These are phyloP conservation scores for Drosophila teissieri DNA, from an alignment of 1,140 invertebrate species.

Conservation along the genomic window DNA sequence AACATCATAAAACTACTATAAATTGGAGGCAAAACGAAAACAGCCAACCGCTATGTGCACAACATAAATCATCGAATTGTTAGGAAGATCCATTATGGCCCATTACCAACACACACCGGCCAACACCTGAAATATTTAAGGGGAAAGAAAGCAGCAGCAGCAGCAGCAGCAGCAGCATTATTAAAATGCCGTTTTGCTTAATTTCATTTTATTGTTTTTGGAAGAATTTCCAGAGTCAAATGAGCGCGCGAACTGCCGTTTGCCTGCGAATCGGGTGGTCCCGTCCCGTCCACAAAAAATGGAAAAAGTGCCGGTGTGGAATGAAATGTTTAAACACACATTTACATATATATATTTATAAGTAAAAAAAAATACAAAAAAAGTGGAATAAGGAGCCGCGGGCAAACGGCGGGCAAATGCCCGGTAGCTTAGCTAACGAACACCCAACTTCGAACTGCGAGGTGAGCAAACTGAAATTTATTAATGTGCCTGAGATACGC, in stretches of 20 bases:
- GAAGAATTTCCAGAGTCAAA: conserved; percentile 68
- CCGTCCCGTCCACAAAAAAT: conserved; percentile 32
- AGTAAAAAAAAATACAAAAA: conserved; percentile 1
- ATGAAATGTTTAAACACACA: conserved; percentile 8
- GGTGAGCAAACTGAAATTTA: conserved; percentile 78
- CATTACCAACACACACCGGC: conserved; percentile 73
- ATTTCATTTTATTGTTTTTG: conserved; percentile 83
- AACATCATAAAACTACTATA: conserved; percentile 75
- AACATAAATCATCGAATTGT: conserved; percentile 84
- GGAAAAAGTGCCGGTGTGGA: conserved; percentile 14
- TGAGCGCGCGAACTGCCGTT: conserved; percentile 48
- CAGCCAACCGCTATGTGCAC: conserved; percentile 74
- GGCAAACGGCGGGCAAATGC: conserved; percentile 42
- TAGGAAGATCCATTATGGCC: conserved; percentile 83
- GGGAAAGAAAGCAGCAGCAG: conserved; percentile 19
- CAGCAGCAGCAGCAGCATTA: conserved; percentile 59
- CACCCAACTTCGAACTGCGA: conserved; percentile 40
- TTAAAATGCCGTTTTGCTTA: conserved; percentile 84
- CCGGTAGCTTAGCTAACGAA: conserved; percentile 66
- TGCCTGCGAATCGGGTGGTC: conserved; percentile 59
- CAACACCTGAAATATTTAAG: conserved; percentile 32
- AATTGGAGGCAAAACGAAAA: conserved; percentile 57
- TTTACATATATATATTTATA: conserved; percentile 1
- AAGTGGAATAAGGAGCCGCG: conserved; percentile 8
- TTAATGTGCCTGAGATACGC: conserved; percentile 83